These are phyloP conservation scores for Dissostichus mawsoni DNA, from an alignment of 2,113 vertebrate genomes.

Conservation along the genomic window DNA sequence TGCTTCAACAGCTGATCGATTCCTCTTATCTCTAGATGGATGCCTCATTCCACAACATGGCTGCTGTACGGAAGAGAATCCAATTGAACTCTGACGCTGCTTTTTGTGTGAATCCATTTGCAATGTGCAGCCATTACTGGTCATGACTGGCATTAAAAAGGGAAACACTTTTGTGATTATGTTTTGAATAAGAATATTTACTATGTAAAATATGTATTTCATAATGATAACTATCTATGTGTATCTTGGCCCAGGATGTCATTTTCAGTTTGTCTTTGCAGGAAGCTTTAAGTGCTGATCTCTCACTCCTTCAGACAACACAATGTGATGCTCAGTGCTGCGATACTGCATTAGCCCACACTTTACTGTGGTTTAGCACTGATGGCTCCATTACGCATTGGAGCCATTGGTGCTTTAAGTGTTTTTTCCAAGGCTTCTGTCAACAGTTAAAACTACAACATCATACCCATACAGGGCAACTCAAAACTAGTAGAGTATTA, in stretches of 20 bases:
- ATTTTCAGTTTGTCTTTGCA: constrained; percentile 24
- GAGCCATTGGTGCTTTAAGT: background rate
- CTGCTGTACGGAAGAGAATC: background rate
- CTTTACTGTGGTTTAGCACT: background rate
- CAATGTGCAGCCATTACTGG: constrained; percentile 7
- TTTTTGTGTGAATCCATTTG: background rate
- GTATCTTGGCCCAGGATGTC: constrained; percentile 26
- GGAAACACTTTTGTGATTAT: constrained; percentile 23
- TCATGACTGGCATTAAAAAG: constrained; percentile 5
- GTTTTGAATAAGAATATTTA: background rate
- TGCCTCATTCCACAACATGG: background rate
- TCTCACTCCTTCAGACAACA: constrained; percentile 22
- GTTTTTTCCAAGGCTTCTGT: no score
- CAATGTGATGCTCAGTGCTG: background rate
- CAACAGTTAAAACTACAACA: background rate
- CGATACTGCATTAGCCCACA: background rate
- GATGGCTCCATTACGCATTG: background rate
- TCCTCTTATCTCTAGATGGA: background rate
- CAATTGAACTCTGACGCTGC: background rate
- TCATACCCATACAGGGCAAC: background rate
- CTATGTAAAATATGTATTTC: background rate
- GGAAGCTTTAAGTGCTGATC: constrained; percentile 29
- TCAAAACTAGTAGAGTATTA: background rate
- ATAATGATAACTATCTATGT: constrained; percentile 11
- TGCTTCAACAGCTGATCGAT: background rate